phyloP scores from a whole-genome alignment of 30 jellyfish, hydroid and myxozoan species.

The Pelagia noctiluca region DNA sequence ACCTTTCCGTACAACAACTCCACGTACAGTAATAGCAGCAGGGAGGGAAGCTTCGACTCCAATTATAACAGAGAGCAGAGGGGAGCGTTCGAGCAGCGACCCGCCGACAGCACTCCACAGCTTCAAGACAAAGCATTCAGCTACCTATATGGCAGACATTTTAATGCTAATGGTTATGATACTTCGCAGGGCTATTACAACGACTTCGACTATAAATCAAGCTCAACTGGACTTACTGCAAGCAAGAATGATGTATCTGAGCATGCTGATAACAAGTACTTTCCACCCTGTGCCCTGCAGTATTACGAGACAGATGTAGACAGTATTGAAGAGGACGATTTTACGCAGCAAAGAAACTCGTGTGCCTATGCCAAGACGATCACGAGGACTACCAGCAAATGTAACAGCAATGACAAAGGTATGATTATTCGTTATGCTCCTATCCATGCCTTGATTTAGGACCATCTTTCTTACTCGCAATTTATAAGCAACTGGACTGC shows the following conservation, averaged over 20 bases:
- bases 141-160: conserved; percentile 37
- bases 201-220: conserved; percentile 70
- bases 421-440: neutral
- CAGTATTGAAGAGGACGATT: conserved; percentile 64
- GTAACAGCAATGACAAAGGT: conserved; percentile 62
- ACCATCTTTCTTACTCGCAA: neutral
- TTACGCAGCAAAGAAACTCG: conserved; percentile 53
- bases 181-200: conserved; percentile 45
- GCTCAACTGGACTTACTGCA: conserved; percentile 39
- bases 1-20: no score
- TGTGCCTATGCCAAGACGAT: conserved; percentile 66
- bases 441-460: neutral
- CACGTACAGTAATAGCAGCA: conserved; percentile 44
- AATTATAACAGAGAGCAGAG: conserved; percentile 45
- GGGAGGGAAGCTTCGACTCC: conserved; percentile 15
- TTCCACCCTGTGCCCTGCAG: conserved; percentile 76
- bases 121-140: conserved; percentile 46
- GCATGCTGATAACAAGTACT: conserved; percentile 61
- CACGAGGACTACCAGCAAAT: conserved; percentile 26
- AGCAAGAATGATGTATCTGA: conserved; percentile 55
- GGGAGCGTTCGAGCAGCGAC: conserved; percentile 58
- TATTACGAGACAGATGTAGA: conserved; percentile 72
- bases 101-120: conserved; percentile 29
- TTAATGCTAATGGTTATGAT: conserved; percentile 32
- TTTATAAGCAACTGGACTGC: neutral